Evolutionary conservation across 2,888 invertebrate genomes (phyloP).

Genomic region (Byasa hedistus): DNA sequence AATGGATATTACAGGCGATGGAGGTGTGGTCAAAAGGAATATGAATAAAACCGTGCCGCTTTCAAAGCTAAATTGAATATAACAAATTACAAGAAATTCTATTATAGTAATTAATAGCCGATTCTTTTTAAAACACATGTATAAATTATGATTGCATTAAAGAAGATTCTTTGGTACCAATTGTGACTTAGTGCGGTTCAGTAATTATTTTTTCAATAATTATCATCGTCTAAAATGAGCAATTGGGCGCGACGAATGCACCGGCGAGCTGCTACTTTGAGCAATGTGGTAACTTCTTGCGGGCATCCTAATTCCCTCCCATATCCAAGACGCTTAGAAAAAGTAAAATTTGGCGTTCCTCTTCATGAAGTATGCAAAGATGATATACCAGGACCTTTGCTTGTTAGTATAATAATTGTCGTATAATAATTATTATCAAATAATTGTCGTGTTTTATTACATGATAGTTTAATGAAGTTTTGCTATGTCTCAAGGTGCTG

Average conservation of each 20-base stretch:
- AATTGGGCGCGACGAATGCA: slow-evolving; percentile 96
- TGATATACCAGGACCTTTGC: slow-evolving; percentile 94
- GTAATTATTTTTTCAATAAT: slow-evolving; percentile 35
- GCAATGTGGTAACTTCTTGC: slow-evolving; percentile 94
- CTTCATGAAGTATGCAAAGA: slow-evolving; percentile 96
- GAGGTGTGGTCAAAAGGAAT: slow-evolving; percentile 35
- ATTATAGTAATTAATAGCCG: slow-evolving; percentile 4
- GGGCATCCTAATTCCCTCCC: slow-evolving; percentile 90
- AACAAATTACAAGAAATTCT: slow-evolving; percentile 18
- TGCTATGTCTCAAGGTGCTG: slow-evolving; percentile 83
- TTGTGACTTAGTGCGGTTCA: neutral
- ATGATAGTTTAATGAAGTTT: slow-evolving; percentile 28
- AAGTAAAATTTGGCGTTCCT: slow-evolving; percentile 96
- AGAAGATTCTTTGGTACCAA: neutral
- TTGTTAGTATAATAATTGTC: slow-evolving; percentile 81
- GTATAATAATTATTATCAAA: slow-evolving; percentile 20
- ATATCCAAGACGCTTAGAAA: slow-evolving; percentile 91
- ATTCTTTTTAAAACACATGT: neutral
- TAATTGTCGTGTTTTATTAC: slow-evolving; percentile 18
- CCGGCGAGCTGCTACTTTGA: slow-evolving; percentile 92
- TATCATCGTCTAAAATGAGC: slow-evolving; percentile 81
- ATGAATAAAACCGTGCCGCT: slow-evolving; percentile 25
- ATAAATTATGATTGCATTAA: slow-evolving; percentile 14
- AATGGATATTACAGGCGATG: slow-evolving; percentile 29
- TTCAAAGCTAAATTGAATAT: slow-evolving; percentile 9